phyloP scores from a whole-genome alignment of 2,797 vertebrate species.

The Masticophis lateralis region DNA sequence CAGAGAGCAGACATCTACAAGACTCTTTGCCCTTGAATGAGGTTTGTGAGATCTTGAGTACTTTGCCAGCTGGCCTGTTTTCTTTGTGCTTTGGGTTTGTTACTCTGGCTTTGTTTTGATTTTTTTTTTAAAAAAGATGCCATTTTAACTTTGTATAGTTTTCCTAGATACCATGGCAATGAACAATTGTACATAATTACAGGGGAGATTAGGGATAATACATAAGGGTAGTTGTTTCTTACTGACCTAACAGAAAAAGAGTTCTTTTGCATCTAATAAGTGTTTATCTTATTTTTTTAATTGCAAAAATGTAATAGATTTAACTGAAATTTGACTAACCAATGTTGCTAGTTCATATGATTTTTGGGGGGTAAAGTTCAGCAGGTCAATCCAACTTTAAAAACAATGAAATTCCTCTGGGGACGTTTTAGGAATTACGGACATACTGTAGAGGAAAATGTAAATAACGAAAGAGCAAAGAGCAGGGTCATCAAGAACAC shows the following conservation, averaged over 20 bases:
- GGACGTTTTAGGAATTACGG: constrained; percentile 63
- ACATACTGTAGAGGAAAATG: constrained; percentile 66
- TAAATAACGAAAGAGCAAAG: constrained; percentile 67
- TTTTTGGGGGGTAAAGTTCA: constrained; percentile 54
- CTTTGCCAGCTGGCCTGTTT: constrained; percentile 13
- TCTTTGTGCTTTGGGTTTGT: neutral
- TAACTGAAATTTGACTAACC: constrained; percentile 32
- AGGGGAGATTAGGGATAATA: neutral
- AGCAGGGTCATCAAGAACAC: constrained; percentile 61
- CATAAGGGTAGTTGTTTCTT: neutral
- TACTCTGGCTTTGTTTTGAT: neutral
- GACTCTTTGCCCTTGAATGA: constrained; percentile 31
- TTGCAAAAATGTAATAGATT: neutral
- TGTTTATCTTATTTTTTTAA: neutral
- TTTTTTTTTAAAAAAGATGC: constrained; percentile 11
- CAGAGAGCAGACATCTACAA: neutral
- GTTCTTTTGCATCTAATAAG: neutral
- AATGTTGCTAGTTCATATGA: constrained; percentile 22
- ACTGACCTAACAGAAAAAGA: neutral
- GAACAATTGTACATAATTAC: constrained; percentile 10
- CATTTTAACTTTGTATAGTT: constrained; percentile 18
- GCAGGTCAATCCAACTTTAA: constrained; percentile 47
- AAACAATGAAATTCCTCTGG: constrained; percentile 62
- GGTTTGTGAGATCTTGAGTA: constrained; percentile 27
- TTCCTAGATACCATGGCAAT: neutral